phyloP scores from a whole-genome alignment of 2,888 invertebrate species.

The Synanthedon formicaeformis region DNA sequence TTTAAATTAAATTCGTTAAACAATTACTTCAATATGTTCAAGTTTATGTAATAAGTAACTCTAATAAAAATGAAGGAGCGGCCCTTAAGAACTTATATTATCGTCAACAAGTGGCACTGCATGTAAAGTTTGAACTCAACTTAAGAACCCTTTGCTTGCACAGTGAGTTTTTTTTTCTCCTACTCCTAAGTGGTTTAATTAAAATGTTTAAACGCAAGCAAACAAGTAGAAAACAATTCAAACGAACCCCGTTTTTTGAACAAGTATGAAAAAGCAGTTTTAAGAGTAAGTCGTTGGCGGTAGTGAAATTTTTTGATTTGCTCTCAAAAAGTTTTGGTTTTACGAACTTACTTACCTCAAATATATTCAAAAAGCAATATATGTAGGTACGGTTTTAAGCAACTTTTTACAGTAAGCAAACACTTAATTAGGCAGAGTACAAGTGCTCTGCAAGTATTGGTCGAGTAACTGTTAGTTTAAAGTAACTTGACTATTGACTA shows the following conservation, averaged over 20 bases:
- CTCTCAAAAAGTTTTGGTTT: not conserved
- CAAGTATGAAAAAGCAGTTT: not conserved
- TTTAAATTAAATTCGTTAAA: not conserved
- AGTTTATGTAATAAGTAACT: not conserved
- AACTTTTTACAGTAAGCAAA: too few species aligned
- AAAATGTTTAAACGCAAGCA: slow-evolving; percentile 38
- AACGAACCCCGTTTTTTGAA: not conserved
- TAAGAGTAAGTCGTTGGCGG: not conserved
- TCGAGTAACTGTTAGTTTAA: too few species aligned
- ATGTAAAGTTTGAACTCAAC: slow-evolving; percentile 15
- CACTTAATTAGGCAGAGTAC: too few species aligned
- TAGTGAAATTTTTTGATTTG: not conserved
- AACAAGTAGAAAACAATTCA: slow-evolving; percentile 10
- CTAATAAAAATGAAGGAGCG: slow-evolving; percentile 2
- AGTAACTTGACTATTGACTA: too few species aligned
- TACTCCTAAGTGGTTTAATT: slow-evolving; percentile 42
- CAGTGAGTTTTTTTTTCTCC: slow-evolving; percentile 17
- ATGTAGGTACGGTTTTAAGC: too few species aligned
- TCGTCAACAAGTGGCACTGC: slow-evolving; percentile 5
- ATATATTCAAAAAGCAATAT: not conserved
- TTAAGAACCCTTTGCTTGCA: slow-evolving; percentile 20
- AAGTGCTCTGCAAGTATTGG: too few species aligned
- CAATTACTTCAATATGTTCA: not conserved
- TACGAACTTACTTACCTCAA: not conserved
- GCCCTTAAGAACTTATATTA: not conserved